phyloP scores from a whole-genome alignment of 2,113 vertebrate genomes.

The Okapia johnstoni region DNA sequence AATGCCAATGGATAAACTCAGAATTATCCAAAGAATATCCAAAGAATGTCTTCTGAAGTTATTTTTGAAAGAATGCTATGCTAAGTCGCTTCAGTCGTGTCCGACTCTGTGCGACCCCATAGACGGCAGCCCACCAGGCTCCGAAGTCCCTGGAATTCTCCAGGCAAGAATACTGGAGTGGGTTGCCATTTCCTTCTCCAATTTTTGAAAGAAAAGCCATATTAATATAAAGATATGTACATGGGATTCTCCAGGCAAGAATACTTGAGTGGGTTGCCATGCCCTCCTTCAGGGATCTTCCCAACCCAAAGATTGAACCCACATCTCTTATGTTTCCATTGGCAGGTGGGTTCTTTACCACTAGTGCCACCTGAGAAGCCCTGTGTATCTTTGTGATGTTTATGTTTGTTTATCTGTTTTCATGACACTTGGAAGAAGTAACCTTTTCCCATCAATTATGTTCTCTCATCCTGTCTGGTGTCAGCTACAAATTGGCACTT shows the following conservation, averaged over 20 bases:
- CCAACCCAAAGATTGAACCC: not conserved
- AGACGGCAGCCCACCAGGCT: too few species aligned
- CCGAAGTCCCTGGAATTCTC: too few species aligned
- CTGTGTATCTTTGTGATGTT: not conserved
- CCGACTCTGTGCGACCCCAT: too few species aligned
- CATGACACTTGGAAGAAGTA: not conserved
- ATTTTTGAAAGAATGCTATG: not conserved
- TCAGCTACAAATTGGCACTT: not conserved
- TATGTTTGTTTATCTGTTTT: not conserved
- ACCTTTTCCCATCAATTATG: not conserved
- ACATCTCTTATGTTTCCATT: not conserved
- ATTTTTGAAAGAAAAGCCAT: not conserved
- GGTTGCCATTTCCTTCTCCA: too few species aligned
- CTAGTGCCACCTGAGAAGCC: not conserved
- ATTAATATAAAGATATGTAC: not conserved
- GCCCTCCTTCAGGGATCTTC: not conserved
- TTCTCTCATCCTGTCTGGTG: not conserved
- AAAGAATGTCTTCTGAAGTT: not conserved
- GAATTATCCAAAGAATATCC: too few species aligned
- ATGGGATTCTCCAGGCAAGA: not conserved
- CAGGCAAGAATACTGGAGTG: too few species aligned
- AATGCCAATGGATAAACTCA: not conserved
- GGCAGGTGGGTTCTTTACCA: not conserved
- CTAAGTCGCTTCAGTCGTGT: too few species aligned
- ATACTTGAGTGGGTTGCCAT: not conserved